Conservation (phyloP, 2,113 vertebrate genomes). For the Sylvietta virens region DNA sequence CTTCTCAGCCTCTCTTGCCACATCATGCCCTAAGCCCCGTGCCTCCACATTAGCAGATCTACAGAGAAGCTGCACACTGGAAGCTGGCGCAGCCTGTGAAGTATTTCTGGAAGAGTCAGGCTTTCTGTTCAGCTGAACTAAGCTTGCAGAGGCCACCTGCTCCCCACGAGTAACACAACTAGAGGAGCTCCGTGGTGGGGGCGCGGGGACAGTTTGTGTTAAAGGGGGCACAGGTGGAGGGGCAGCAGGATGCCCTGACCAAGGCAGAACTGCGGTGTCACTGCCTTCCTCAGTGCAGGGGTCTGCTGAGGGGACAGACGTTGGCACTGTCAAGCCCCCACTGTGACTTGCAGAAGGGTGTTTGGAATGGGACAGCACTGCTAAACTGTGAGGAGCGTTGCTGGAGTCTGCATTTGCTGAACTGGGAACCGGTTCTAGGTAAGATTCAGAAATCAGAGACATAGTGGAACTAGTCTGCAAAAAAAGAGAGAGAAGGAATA, state of each 20-base stretch:
- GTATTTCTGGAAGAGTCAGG: slow-evolving; percentile 50
- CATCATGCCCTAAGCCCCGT: neutral
- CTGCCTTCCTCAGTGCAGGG: slow-evolving; percentile 65
- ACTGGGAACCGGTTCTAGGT: slow-evolving; percentile 60
- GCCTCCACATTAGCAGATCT: slow-evolving; percentile 45
- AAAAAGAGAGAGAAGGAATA: slow-evolving; percentile 54
- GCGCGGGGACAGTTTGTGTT: neutral
- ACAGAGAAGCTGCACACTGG: slow-evolving; percentile 43
- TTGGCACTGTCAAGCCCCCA: slow-evolving; percentile 21
- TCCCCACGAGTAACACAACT: neutral
- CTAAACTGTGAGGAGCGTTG: neutral
- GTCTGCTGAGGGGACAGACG: slow-evolving; percentile 58
- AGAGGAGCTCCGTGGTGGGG: slow-evolving; percentile 13
- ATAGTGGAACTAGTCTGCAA: slow-evolving; percentile 85
- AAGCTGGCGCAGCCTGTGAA: slow-evolving; percentile 47
- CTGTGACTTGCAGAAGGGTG: neutral
- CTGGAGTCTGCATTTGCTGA: slow-evolving; percentile 26
- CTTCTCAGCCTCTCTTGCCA: slow-evolving; percentile 17
- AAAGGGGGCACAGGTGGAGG: neutral
- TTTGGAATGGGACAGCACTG: neutral
- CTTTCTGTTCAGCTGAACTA: neutral
- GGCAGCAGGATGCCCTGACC: neutral
- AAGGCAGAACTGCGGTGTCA: neutral
- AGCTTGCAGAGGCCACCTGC: neutral
- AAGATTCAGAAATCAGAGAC: slow-evolving; percentile 72